A percentile compares a stretch with the other conserved stretches of the same genome.
Evolutionary conservation across 2,113 vertebrate species (phyloP).

Genomic region (Thunnus thynnus): DNA sequence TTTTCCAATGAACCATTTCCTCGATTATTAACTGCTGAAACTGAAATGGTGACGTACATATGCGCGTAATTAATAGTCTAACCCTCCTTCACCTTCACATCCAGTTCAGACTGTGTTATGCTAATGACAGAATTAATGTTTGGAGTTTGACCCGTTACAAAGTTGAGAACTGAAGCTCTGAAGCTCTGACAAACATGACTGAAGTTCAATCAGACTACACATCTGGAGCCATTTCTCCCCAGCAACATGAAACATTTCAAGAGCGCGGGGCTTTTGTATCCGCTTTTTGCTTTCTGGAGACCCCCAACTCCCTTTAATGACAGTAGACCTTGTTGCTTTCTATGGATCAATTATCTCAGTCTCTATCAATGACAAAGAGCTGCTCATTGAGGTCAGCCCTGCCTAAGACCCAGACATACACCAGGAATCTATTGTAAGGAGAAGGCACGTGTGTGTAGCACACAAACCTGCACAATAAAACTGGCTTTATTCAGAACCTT

Average conservation of each 20-base stretch:
- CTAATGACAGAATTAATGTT: conserved; percentile 51
- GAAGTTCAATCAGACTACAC: conserved; percentile 58
- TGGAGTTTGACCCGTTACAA: conserved; percentile 51
- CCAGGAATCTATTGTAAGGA: conserved; percentile 64
- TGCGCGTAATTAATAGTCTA: conserved; percentile 9
- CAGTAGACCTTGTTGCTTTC: conserved; percentile 71
- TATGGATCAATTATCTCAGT: conserved; percentile 80
- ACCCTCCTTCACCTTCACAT: conserved; percentile 4
- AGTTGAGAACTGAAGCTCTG: conserved; percentile 43
- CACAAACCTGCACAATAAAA: conserved; percentile 71
- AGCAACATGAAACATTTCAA: conserved; percentile 64
- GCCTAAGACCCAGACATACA: conserved; percentile 54
- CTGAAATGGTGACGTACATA: neutral
- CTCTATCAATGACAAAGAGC: conserved; percentile 77
- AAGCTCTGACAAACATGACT: conserved; percentile 43
- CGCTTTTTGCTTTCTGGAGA: conserved; percentile 49
- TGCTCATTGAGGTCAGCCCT: conserved; percentile 58
- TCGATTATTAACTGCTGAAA: conserved; percentile 1
- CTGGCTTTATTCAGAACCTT: conserved; percentile 56
- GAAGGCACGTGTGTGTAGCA: conserved; percentile 61
- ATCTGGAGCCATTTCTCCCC: conserved; percentile 54
- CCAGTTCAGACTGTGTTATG: conserved; percentile 17
- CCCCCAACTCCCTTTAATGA: conserved; percentile 60
- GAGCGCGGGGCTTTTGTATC: conserved; percentile 45
- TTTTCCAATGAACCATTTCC: neutral